A percentile compares a stretch with the other conserved stretches of the same genome.
Conservation (phyloP, 2,888 invertebrate species). For the Tipula lateralis region DNA sequence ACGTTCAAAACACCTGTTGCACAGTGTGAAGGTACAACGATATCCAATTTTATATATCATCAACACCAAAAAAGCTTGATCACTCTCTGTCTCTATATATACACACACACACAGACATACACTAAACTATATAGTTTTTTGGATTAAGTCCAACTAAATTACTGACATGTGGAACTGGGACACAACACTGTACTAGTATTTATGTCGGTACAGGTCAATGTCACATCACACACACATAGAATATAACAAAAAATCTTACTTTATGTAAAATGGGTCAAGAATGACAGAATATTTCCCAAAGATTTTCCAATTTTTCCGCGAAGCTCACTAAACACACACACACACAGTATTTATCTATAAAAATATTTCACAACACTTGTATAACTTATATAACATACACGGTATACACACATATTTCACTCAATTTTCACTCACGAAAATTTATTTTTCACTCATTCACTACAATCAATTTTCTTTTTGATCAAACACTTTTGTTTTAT, state of each 20-base stretch:
- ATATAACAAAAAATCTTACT: neutral
- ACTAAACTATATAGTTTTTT: neutral
- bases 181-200: neutral
- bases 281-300: neutral
- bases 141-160: neutral
- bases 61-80: neutral
- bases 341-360: too few species aligned
- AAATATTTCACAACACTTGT: too few species aligned
- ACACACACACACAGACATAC: too few species aligned
- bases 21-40: neutral
- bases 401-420: neutral
- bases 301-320: neutral
- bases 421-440: neutral
- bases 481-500: neutral
- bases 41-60: neutral
- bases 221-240: neutral
- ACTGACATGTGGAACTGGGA: slow-evolving; percentile 6
- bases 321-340: neutral
- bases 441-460: neutral
- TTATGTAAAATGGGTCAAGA: neutral
- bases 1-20: neutral
- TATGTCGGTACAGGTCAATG: neutral
- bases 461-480: neutral
- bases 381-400: too few species aligned
- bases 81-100: too few species aligned